Evolutionary conservation across 2,888 invertebrate species (phyloP).

Genomic region (Camponotus fellah): DNA sequence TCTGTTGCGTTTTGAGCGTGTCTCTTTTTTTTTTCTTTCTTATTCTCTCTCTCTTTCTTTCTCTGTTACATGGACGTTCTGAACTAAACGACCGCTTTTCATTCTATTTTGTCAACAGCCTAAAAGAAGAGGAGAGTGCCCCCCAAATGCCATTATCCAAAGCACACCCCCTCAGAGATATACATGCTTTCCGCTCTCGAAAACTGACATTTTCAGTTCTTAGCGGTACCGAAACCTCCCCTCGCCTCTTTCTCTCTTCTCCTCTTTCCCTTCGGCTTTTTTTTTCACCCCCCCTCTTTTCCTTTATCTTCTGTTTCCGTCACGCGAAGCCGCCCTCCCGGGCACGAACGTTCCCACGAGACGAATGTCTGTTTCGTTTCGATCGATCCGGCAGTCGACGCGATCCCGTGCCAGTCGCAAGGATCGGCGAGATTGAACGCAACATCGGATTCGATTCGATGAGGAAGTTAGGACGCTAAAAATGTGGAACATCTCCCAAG

Average conservation of each 20-base stretch:
- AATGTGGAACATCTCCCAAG: conserved; percentile 8
- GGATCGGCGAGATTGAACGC: conserved; percentile 16
- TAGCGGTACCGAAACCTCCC: conserved; percentile 33
- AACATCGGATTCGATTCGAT: conserved; percentile 13
- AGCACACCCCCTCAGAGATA: conserved; percentile 80
- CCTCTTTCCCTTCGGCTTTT: background rate
- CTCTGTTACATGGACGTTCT: conserved; percentile 46
- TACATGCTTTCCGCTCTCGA: conserved; percentile 74
- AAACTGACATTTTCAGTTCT: conserved; percentile 69
- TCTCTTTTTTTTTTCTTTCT: conserved; percentile 13
- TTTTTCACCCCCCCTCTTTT: background rate
- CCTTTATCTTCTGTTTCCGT: conserved; percentile 19
- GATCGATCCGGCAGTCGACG: conserved; percentile 26
- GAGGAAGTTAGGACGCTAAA: conserved; percentile 15
- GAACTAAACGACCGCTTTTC: conserved; percentile 81
- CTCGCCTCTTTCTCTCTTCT: conserved; percentile 17
- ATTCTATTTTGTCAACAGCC: conserved; percentile 88
- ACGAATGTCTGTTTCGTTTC: conserved; percentile 36
- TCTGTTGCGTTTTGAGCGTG: conserved; percentile 45
- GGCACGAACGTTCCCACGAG: conserved; percentile 36
- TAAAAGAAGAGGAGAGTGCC: conserved; percentile 88
- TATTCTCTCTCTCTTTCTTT: background rate
- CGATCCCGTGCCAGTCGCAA: conserved; percentile 50
- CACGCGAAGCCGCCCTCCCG: conserved; percentile 2
- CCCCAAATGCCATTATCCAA: conserved; percentile 84